Evolutionary conservation across 1,140 invertebrate genomes (phyloP).

Genomic region (Polyergus mexicanus): DNA sequence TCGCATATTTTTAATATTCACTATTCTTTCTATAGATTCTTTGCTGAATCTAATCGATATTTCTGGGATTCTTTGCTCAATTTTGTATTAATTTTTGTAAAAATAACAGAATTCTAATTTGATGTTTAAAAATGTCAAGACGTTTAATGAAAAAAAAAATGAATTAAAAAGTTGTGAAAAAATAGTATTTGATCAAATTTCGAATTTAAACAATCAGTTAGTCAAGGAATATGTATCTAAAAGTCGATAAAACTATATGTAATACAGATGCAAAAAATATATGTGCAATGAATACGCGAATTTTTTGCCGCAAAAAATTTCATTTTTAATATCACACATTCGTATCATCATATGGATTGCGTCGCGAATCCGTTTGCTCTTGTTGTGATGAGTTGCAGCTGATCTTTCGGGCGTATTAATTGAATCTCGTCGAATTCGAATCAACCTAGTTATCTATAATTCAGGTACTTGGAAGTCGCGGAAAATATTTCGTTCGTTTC

Average conservation of each 20-base stretch:
- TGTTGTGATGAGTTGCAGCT: conserved; percentile 15
- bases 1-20: conserved; percentile 9
- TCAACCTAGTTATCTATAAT: conserved; percentile 31
- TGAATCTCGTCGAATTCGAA: conserved; percentile 40
- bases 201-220: background rate
- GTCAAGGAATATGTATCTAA: background rate
- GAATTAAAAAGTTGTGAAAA: background rate
- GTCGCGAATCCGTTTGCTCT: background rate
- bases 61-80: background rate
- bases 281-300: background rate
- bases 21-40: background rate
- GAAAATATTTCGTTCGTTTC: conserved; percentile 35
- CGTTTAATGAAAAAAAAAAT: background rate
- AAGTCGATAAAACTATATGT: background rate
- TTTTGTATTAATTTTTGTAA: background rate
- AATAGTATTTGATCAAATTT: background rate
- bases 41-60: background rate
- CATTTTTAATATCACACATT: conserved; percentile 11
- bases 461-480: conserved; percentile 7
- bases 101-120: background rate
- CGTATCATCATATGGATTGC: background rate
- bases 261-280: background rate
- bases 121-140: background rate
- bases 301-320: background rate
- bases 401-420: conserved; percentile 34